Evolutionary conservation across 2,113 vertebrate genomes (phyloP).

Genomic region (Psephotus haematonotus): DNA sequence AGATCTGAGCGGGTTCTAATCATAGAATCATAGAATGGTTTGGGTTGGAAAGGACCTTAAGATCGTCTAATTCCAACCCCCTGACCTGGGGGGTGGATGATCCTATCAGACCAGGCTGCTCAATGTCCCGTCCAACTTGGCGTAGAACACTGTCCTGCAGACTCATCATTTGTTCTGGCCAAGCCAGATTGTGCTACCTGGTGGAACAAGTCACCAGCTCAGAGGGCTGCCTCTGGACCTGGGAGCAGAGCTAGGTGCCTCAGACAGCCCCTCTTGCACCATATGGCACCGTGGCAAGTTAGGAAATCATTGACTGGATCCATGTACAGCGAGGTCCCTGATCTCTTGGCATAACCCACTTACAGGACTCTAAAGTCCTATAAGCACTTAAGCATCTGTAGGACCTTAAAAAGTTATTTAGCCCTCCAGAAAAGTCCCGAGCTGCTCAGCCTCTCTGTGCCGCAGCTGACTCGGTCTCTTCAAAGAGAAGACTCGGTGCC

Average conservation of each 20-base stretch:
- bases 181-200: not conserved
- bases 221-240: not conserved
- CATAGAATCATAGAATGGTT: not conserved
- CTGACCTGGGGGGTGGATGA: not conserved
- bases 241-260: not conserved
- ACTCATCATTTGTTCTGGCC: not conserved
- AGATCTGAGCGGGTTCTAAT: not conserved
- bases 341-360: not conserved
- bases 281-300: fast-evolving
- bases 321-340: not conserved
- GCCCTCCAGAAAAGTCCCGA: not conserved
- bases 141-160: not conserved
- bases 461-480: not conserved
- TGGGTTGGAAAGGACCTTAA: not conserved
- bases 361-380: not conserved
- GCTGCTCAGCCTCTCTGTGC: not conserved
- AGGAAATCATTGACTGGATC: not conserved
- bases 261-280: not conserved
- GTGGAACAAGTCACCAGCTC: not conserved
- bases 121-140: not conserved
- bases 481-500: not conserved
- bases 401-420: not conserved
- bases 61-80: not conserved
- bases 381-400: not conserved
- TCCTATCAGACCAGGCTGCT: not conserved